Conservation (phyloP, 1,140 invertebrate species). For the Dinothrombium tinctorium region DNA sequence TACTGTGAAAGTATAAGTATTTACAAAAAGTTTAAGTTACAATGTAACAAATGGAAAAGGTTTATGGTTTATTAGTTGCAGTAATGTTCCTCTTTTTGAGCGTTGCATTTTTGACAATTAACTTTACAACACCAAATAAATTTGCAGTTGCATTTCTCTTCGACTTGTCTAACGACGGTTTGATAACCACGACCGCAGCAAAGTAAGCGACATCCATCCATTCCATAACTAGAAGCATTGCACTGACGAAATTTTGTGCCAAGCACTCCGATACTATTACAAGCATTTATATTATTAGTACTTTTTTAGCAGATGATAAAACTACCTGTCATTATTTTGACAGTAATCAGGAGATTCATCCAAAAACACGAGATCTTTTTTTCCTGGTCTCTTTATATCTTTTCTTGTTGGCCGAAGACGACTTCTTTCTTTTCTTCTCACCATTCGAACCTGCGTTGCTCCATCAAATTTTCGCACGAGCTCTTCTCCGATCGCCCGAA, state of each 20-base stretch:
- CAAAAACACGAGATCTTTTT: slow-evolving; percentile 44
- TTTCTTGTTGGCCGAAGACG: slow-evolving; percentile 13
- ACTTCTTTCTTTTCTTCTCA: slow-evolving; percentile 9
- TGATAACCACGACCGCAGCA: slow-evolving; percentile 60
- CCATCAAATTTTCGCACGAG: slow-evolving; percentile 23
- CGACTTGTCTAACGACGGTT: slow-evolving; percentile 37
- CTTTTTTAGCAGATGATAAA: neutral
- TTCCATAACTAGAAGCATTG: slow-evolving; percentile 45
- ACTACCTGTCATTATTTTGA: slow-evolving; percentile 53
- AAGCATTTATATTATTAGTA: neutral
- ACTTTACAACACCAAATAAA: slow-evolving; percentile 91
- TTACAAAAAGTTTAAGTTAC: too few species aligned
- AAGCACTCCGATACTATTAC: slow-evolving; percentile 40
- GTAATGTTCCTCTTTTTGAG: slow-evolving; percentile 2
- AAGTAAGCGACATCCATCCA: slow-evolving; percentile 55
- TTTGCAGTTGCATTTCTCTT: slow-evolving; percentile 66
- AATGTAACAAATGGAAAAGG: too few species aligned
- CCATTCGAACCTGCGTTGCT: slow-evolving; percentile 18
- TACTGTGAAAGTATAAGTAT: too few species aligned
- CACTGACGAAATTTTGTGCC: slow-evolving; percentile 53
- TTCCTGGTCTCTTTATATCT: slow-evolving; percentile 15
- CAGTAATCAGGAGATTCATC: slow-evolving; percentile 67
- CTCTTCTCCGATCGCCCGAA: slow-evolving; percentile 18
- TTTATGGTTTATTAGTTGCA: slow-evolving; percentile 11
- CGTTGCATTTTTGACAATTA: slow-evolving; percentile 52